phyloP scores from a whole-genome alignment of 2,888 invertebrate species.

The Ochropleura plecta region DNA sequence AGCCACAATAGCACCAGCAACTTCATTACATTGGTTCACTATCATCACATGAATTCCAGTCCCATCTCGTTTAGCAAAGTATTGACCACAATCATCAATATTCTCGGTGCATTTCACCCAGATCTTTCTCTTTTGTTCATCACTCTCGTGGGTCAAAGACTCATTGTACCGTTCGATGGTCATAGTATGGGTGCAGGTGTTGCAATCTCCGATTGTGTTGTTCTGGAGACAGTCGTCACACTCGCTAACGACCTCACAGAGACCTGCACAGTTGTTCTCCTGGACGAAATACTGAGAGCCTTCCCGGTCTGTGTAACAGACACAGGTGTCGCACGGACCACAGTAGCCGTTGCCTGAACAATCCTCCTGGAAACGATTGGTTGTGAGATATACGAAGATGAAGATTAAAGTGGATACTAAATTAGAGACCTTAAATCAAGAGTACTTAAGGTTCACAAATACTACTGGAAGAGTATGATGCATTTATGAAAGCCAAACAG shows the following conservation, averaged over 20 bases:
- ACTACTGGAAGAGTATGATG: background rate
- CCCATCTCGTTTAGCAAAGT: constrained; percentile 73
- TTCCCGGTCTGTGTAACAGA: constrained; percentile 74
- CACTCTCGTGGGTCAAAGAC: constrained; percentile 64
- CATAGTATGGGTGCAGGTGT: constrained; percentile 49
- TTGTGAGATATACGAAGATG: constrained; percentile 11
- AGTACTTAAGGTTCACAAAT: background rate
- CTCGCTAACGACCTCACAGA: constrained; percentile 75
- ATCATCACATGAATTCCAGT: constrained; percentile 75
- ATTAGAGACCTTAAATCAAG: background rate
- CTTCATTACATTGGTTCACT: constrained; percentile 70
- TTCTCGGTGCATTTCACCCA: constrained; percentile 81
- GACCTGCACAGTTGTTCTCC: constrained; percentile 77
- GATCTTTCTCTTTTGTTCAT: constrained; percentile 67
- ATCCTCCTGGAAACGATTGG: constrained; percentile 49
- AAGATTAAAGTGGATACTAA: background rate
- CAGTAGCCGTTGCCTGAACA: constrained; percentile 84
- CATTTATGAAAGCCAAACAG: background rate
- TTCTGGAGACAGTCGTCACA: constrained; percentile 77
- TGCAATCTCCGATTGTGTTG: constrained; percentile 63
- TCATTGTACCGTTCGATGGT: constrained; percentile 68
- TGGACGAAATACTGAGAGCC: constrained; percentile 83
- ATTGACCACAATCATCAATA: constrained; percentile 67
- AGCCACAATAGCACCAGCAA: constrained; percentile 38
- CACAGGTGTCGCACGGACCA: constrained; percentile 76